Evolutionary conservation across 30 jellyfish, hydroid and myxozoan species (phyloP).

Genomic region (Turritopsis dohrnii): DNA sequence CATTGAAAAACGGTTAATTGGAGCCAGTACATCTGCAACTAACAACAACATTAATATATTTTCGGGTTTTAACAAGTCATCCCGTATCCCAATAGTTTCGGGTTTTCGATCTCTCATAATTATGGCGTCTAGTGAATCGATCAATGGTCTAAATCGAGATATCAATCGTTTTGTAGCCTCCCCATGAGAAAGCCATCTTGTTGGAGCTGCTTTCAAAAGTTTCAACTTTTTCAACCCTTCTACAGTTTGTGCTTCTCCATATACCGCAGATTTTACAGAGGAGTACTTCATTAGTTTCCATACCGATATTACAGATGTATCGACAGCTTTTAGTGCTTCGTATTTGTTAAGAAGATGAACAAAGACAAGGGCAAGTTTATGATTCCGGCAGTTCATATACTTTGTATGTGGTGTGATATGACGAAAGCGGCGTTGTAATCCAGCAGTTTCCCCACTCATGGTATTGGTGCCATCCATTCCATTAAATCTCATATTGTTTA

Average conservation of each 20-base stretch:
- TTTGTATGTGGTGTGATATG: slow-evolving; percentile 27
- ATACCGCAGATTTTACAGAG: slow-evolving; percentile 6
- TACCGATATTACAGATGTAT: background rate
- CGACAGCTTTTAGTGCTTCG: slow-evolving; percentile 5
- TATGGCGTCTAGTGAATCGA: slow-evolving; percentile 18
- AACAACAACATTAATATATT: background rate
- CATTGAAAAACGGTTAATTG: background rate
- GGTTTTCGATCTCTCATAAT: background rate
- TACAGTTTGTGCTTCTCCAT: slow-evolving; percentile 30
- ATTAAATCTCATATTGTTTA: background rate
- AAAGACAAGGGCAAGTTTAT: slow-evolving; percentile 5
- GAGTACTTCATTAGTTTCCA: slow-evolving; percentile 17
- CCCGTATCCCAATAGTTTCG: background rate
- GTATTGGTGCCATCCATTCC: slow-evolving; percentile 37
- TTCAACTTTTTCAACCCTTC: slow-evolving; percentile 20
- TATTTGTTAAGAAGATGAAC: slow-evolving; percentile 1
- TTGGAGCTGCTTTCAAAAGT: slow-evolving; percentile 20
- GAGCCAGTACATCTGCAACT: background rate
- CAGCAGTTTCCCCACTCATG: slow-evolving; percentile 18
- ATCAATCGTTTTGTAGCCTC: slow-evolving; percentile 2
- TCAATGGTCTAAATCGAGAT: background rate
- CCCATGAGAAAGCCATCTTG: slow-evolving; percentile 24
- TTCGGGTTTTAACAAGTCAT: background rate
- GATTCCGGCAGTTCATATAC: background rate
- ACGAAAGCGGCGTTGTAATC: slow-evolving; percentile 16